These are phyloP conservation scores for Fabriciana adippe DNA, from an alignment of 2,888 invertebrate genomes.

Conservation along the genomic window DNA sequence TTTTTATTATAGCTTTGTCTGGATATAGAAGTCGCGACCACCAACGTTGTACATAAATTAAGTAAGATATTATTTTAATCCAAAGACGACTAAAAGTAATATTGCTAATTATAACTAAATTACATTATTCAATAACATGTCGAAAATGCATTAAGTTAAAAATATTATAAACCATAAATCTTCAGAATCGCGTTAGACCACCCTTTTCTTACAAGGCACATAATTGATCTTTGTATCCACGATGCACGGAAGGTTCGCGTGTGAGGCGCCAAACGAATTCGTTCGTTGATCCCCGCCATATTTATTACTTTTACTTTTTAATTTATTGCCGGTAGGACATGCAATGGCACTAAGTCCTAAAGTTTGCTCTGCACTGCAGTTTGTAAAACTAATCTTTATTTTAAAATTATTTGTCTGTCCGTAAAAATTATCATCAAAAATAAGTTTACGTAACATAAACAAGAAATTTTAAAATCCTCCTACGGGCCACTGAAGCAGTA, in stretches of 20 bases:
- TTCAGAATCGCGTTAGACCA: slow-evolving; percentile 31
- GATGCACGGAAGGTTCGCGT: slow-evolving; percentile 43
- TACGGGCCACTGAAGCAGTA: slow-evolving; percentile 26
- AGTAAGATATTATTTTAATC: too few species aligned
- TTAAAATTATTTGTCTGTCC: background rate
- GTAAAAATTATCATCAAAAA: background rate
- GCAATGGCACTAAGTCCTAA: slow-evolving; percentile 41
- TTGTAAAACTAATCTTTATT: slow-evolving; percentile 28
- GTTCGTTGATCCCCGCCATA: slow-evolving; percentile 48
- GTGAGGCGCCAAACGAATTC: slow-evolving; percentile 45
- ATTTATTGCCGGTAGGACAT: slow-evolving; percentile 45
- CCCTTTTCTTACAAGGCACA: slow-evolving; percentile 41
- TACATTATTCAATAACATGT: slow-evolving; percentile 21
- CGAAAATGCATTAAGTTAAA: slow-evolving; percentile 22
- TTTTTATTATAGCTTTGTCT: too few species aligned
- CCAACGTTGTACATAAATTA: too few species aligned
- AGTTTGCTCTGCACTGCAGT: slow-evolving; percentile 44
- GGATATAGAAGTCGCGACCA: too few species aligned
- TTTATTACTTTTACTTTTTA: slow-evolving; percentile 51
- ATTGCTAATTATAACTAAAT: slow-evolving; percentile 4
- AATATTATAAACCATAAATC: slow-evolving; percentile 34
- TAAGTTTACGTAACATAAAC: slow-evolving; percentile 1
- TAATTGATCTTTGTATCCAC: slow-evolving; percentile 44
- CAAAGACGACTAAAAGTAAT: too few species aligned
- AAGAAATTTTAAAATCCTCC: slow-evolving; percentile 17